These are phyloP conservation scores for Cybosia mesomella DNA, from an alignment of 2,888 invertebrate genomes.

Conservation along the genomic window DNA sequence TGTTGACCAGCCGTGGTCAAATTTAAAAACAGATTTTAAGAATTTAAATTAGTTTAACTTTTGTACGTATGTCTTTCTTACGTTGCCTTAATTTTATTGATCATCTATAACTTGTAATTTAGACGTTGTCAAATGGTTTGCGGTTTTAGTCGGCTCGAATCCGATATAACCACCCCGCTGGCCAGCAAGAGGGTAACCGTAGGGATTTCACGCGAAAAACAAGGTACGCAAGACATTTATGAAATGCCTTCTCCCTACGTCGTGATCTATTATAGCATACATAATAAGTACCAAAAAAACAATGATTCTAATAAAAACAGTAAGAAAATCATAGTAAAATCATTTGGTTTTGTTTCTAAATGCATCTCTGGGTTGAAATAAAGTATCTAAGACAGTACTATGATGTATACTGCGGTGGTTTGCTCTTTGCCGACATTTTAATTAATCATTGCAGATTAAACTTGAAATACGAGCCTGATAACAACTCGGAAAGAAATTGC, in stretches of 20 bases:
- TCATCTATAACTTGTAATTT: slow-evolving; percentile 3
- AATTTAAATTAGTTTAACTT: too few relatives aligned
- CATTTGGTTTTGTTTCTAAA: slow-evolving; percentile 26
- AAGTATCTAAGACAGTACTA: slow-evolving; percentile 72
- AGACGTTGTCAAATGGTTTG: too few relatives aligned
- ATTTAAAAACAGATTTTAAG: too few relatives aligned
- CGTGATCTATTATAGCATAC: too few relatives aligned
- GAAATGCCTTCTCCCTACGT: too few relatives aligned
- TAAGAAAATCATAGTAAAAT: background rate
- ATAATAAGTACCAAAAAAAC: too few relatives aligned
- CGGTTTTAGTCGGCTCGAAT: too few relatives aligned
- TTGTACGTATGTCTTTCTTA: background rate
- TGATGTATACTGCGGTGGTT: slow-evolving; percentile 69
- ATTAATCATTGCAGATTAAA: slow-evolving; percentile 85
- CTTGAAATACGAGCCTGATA: slow-evolving; percentile 74
- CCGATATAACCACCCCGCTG: too few relatives aligned
- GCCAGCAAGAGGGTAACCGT: too few relatives aligned
- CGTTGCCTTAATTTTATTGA: background rate
- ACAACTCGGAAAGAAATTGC: slow-evolving; percentile 53
- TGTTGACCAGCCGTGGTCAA: too few relatives aligned
- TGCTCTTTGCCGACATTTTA: slow-evolving; percentile 73
- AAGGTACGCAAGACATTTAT: background rate
- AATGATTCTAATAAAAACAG: too few relatives aligned
- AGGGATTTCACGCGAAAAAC: too few relatives aligned
- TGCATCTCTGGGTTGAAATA: slow-evolving; percentile 65